Conservation (phyloP, 2,113 vertebrate species). For the Ia io region DNA sequence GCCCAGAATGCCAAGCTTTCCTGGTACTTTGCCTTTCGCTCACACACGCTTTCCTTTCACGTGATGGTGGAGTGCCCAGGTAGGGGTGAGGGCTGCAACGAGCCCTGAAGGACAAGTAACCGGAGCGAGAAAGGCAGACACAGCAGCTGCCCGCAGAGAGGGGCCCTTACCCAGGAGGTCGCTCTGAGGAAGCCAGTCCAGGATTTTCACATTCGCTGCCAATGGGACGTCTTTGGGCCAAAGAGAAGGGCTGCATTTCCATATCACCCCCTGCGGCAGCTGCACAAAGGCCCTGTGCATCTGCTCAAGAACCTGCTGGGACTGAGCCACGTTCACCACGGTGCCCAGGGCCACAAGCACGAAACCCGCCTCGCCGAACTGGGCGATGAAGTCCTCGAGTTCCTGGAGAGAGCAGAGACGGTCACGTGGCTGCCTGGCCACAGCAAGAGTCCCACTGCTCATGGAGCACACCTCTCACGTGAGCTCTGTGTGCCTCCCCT, state of each 20-base stretch:
- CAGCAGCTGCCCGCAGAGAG: neutral
- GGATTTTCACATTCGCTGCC: conserved; percentile 51
- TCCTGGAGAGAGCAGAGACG: conserved; percentile 64
- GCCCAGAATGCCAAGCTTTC: neutral
- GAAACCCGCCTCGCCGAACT: conserved; percentile 76
- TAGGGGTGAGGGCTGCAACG: too few relatives aligned
- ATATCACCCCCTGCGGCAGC: conserved; percentile 71
- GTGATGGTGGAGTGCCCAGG: neutral
- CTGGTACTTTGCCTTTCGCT: neutral
- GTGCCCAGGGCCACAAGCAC: conserved; percentile 78
- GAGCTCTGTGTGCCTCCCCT: neutral
- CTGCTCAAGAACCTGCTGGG: conserved; percentile 64
- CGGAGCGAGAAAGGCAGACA: neutral
- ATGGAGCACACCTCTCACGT: neutral
- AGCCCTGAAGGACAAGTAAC: neutral
- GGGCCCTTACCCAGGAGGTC: conserved; percentile 21
- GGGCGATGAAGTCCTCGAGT: conserved; percentile 77
- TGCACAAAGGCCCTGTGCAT: conserved; percentile 74
- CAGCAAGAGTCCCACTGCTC: neutral
- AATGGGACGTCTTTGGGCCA: conserved; percentile 20
- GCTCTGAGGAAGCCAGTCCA: conserved; percentile 54
- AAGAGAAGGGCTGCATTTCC: neutral
- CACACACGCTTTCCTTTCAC: neutral
- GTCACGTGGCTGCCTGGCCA: neutral
- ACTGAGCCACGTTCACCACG: conserved; percentile 54